Evolutionary conservation across 2,888 invertebrate species (phyloP).

Genomic region (Horisme vitalbata): DNA sequence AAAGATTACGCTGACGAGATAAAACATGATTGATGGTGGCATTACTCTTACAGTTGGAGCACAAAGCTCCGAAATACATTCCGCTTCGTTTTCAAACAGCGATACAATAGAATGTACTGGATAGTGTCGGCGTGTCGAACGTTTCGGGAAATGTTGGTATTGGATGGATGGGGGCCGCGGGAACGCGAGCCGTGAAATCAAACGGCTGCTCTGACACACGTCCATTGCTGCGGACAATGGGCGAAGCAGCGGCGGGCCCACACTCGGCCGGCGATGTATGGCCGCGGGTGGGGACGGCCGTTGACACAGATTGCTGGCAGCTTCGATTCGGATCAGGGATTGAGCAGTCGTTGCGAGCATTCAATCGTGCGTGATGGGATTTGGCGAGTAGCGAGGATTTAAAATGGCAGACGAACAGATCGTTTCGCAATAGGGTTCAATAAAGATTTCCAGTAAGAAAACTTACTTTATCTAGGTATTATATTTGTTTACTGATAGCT

Average conservation of each 20-base stretch:
- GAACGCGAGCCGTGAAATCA: slow-evolving; percentile 10
- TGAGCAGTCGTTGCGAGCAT: slow-evolving; percentile 1
- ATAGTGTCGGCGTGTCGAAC: slow-evolving; percentile 5
- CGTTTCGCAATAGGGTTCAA: too few species aligned
- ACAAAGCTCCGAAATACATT: slow-evolving; percentile 21
- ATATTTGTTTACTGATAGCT: too few species aligned
- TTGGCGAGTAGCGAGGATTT: neutral
- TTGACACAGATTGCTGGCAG: slow-evolving; percentile 6
- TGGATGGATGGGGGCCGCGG: slow-evolving; percentile 3
- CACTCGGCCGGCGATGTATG: slow-evolving; percentile 14
- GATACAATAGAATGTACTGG: slow-evolving; percentile 8
- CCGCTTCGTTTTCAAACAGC: slow-evolving; percentile 13
- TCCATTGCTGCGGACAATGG: slow-evolving; percentile 20
- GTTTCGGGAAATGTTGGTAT: slow-evolving; percentile 18
- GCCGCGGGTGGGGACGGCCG: neutral
- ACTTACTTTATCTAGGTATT: too few species aligned
- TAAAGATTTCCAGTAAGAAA: too few species aligned
- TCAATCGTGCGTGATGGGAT: neutral
- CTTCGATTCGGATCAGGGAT: slow-evolving; percentile 3
- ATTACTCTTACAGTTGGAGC: slow-evolving; percentile 10
- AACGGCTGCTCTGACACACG: slow-evolving; percentile 8
- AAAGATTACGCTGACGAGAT: slow-evolving; percentile 22
- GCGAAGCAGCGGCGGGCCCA: slow-evolving; percentile 2
- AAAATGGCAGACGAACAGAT: neutral
- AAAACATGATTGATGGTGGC: slow-evolving; percentile 26